A percentile compares a stretch with the other conserved stretches of the same genome.
phyloP scores from a whole-genome alignment of 2,113 vertebrate genomes.

The Bujurquina vittata region DNA sequence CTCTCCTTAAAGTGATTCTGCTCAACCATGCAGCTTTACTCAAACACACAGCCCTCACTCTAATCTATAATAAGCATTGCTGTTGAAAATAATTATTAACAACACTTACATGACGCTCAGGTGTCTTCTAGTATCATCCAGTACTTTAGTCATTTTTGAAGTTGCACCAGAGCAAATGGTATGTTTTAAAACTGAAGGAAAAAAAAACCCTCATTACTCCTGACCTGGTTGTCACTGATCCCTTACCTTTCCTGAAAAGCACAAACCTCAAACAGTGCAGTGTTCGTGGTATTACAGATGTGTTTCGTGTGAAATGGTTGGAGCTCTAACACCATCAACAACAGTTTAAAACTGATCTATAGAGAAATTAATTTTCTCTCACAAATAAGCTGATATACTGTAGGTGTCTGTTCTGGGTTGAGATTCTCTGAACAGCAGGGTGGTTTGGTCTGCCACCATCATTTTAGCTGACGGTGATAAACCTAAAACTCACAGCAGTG shows the following conservation, averaged over 20 bases:
- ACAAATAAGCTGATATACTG: not conserved
- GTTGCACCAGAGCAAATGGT: no score
- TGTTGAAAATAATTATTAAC: slow-evolving; percentile 9
- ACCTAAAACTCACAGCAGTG: not conserved
- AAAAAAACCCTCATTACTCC: not conserved
- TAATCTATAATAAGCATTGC: not conserved
- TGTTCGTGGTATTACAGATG: slow-evolving; percentile 1
- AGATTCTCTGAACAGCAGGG: not conserved
- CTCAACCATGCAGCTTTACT: slow-evolving; percentile 19
- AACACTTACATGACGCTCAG: slow-evolving; percentile 19
- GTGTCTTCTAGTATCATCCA: slow-evolving; percentile 8
- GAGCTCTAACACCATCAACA: not conserved
- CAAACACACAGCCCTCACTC: not conserved
- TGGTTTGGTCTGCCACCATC: not conserved
- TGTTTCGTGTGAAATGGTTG: not conserved
- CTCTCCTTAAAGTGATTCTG: not conserved
- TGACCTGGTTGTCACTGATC: not conserved
- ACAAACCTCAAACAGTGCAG: not conserved
- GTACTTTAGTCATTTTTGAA: no score
- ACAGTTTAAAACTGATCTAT: not conserved
- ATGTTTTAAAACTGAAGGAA: no score
- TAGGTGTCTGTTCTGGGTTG: not conserved
- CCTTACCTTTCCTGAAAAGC: not conserved
- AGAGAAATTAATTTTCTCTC: not conserved
- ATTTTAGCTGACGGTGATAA: not conserved